Base-by-base conservation (phyloP, 2,113 vertebrate species). In the Oenanthe oenanthe region DNA sequence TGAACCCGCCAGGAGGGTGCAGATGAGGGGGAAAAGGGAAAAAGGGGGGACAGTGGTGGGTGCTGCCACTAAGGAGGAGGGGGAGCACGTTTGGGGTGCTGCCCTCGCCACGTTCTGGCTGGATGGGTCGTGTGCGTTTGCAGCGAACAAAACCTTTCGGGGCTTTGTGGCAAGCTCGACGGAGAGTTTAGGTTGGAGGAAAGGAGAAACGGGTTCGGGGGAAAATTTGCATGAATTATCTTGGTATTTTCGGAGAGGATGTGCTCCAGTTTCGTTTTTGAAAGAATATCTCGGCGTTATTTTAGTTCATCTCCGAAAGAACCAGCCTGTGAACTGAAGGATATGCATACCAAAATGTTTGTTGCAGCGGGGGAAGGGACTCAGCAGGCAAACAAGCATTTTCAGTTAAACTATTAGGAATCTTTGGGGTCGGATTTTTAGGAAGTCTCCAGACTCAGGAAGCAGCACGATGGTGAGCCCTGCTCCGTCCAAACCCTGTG, bases 1-100 rank as follows among this genome's bases (percentile, higher is more conserved):
- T 6, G 12, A 43, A 43, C 5, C 26, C 4, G 0, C 38, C 7
- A 3, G 8, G 5, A 12, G 5, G 25, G 31, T 4, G 4, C 8
- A 32, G 34, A 40, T 3, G 5, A 3, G 43, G 38, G 17, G 21
- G 24, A 2, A 10, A 22, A 13, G 2, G 17, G 21, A 20, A 2
- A 4, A 17, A 15, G 1, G 1, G 13, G 67, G 29, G 10, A 4
- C 56, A 16, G 4, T 5, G 31, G 21, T 38, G 61, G 36, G 6
- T 42, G 51, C 34, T 74, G 51, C 19, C 42, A 1, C 42, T 29
- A 6, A 53, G 51, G 29, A 65, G 24, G 13, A 57, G 15, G 10
- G 25, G 54, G 7, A 6, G 7, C 29, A 2, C 17, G 1, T 9
- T 1, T 3, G 65, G 38, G 74, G 19, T 7, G 56, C 31, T 34